Base-by-base conservation (phyloP, 2,797 vertebrate genomes). In the Streptopelia turtur region DNA sequence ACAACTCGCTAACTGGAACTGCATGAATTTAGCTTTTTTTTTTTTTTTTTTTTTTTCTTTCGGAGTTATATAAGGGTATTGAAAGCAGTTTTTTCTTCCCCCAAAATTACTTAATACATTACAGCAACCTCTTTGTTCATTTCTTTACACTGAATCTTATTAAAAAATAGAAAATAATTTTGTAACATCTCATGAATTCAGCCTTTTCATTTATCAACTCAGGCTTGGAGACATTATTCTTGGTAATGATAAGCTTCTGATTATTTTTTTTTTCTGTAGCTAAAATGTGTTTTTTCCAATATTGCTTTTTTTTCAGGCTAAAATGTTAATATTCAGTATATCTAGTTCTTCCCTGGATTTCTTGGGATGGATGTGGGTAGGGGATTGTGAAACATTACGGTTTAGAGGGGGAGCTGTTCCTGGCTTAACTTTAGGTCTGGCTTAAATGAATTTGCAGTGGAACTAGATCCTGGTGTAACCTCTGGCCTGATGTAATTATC, bases 401-500 rank as follows among this genome's bases (percentile, higher is more conserved):
- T 10, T 45, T 22, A 65, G 21, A 10, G 52, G 41, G 57, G 66
- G 37, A 45, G 4, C 55, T 1, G 3, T 33, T 87, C 47, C 60
- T 41, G 8, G 47, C 33, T 31, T 85, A 33, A 47, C n/a, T 52
- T 47, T 50, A 33, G 50, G 68, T 31, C 74, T 79, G 80, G 70
- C 66, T 33, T 45, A 37, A 53, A 1, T 37, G 33, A 52, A n/a
- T 85, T 76, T 91, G 68, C 66, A 6, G 65, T 37, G 83, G 94
- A 93, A 88, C 64, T 43, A 66, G 80, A 78, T 90, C 91, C 74
- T 61, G 60, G 77, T 2, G 37, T 72, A 84, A 94, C 89, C 87
- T 94, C 91, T 95, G 89, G 65, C 91, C 91, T 75, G 50, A 68
- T 89, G 69, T 86, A 47, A 55, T 94, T 56, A 64, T 68, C 75